Conservation (phyloP, 2,113 vertebrate species). For the Leptodactylus fuscus region DNA sequence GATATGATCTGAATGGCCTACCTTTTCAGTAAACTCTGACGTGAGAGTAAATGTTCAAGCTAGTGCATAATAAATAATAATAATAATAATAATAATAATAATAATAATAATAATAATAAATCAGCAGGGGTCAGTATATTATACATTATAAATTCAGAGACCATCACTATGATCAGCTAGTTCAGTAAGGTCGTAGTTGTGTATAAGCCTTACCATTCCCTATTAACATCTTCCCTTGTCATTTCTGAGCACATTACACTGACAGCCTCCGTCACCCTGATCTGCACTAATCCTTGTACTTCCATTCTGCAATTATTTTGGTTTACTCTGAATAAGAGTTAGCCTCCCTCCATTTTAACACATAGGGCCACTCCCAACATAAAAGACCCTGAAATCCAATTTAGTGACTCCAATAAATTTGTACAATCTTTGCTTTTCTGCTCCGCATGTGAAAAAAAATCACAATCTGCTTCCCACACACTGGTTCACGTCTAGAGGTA, state of each 20-base stretch:
- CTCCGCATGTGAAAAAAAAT: neutral
- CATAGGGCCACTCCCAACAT: neutral
- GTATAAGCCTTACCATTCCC: neutral
- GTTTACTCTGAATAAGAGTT: neutral
- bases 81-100: too few species aligned
- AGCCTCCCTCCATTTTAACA: neutral
- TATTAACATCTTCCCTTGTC: neutral
- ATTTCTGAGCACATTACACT: neutral
- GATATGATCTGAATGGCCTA: too few species aligned
- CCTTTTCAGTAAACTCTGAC: too few species aligned
- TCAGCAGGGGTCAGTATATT: too few species aligned
- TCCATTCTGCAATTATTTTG: neutral
- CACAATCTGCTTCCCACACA: slow-evolving; percentile 20
- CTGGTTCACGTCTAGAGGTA: neutral
- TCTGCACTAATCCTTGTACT: neutral
- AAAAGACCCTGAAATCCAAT: neutral
- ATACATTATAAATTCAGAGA: too few species aligned
- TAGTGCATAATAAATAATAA: too few species aligned
- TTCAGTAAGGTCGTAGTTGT: neutral
- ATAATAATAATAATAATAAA: too few species aligned
- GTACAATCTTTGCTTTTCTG: neutral
- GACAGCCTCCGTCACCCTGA: neutral
- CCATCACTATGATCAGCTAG: too few species aligned
- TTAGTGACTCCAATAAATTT: neutral
- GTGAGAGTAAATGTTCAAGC: too few species aligned